These are phyloP conservation scores for Tor tambroides DNA, from an alignment of 2,113 vertebrate species.

Conservation along the genomic window DNA sequence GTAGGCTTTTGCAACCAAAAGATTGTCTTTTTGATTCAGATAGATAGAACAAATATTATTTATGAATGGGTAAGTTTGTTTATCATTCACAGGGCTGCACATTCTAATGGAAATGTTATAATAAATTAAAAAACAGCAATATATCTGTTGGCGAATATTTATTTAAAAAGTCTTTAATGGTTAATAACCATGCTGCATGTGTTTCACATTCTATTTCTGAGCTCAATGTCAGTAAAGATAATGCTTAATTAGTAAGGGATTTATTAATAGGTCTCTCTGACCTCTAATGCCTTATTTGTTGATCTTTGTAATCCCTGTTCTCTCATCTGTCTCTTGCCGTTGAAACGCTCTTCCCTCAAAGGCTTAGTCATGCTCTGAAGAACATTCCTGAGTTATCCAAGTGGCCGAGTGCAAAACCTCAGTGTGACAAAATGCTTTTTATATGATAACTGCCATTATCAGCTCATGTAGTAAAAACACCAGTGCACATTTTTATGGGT, in stretches of 20 bases:
- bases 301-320: constrained; percentile 18
- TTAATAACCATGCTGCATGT: neutral
- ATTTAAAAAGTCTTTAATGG: neutral
- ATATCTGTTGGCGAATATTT: neutral
- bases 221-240: neutral
- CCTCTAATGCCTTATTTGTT: constrained; percentile 22
- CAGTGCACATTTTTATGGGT: neutral
- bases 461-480: neutral
- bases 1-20: neutral
- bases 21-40: neutral
- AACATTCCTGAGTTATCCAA: constrained; percentile 33
- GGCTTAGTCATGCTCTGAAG: constrained; percentile 9
- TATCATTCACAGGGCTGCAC: neutral
- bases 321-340: constrained; percentile 24
- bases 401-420: neutral
- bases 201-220: neutral
- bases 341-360: neutral
- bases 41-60: neutral
- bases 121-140: neutral
- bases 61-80: neutral
- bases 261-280: constrained; percentile 31
- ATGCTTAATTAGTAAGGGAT: neutral
- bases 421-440: constrained; percentile 28
- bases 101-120: neutral
- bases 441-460: constrained; percentile 2